Base-by-base conservation (phyloP, 2,797 vertebrate species). In the Sebastes trivittatus region DNA sequence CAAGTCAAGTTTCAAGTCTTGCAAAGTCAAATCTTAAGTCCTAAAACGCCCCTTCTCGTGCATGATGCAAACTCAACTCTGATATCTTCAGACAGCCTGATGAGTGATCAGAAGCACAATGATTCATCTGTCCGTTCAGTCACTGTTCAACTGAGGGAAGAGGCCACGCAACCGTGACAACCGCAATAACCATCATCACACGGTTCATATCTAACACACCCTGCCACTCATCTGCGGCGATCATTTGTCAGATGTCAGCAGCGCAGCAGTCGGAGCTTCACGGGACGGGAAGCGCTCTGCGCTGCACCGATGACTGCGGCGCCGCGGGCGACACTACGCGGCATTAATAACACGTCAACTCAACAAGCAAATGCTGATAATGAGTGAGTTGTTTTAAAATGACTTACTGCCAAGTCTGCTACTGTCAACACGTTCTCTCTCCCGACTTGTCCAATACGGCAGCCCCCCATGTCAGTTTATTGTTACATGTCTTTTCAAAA, bases 221-320 rank as follows among this genome's bases (percentile, higher is more conserved):
- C 79, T 77, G 82, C 83, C 91, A 75, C 54, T 86, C 84, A 82
- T 74, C 36, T 18, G 70, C 4, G 58, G 25, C 25, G 72, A 70
- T 80, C 65, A 27, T 83, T 84, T 79, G 75, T 85, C 64, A 82
- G 74, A 69, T 65, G 76, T 75, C 80, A 70, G 59, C 64, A 64
- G 18, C 42, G 42, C 42, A 7, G 38, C 79, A 66, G 72, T 77
- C 64, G 34, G 64, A 34, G 68, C 65, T 66, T 38, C 22, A 9
- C 32, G 7, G 67, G 46, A 77, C 38, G 56, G 14, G 14, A 71
- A 29, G 6, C 56, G 23, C 14, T 73, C 18, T 8, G 55, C 68
- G 14, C 11, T 6, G 36, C 16, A 4, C 56, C 20, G 29, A 20
- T 60, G 52, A 52, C 55, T 27, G 60, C 59, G 14, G n/a, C 54